phyloP scores from a whole-genome alignment of 2,797 vertebrate genomes.

The Tarsius wallacei region DNA sequence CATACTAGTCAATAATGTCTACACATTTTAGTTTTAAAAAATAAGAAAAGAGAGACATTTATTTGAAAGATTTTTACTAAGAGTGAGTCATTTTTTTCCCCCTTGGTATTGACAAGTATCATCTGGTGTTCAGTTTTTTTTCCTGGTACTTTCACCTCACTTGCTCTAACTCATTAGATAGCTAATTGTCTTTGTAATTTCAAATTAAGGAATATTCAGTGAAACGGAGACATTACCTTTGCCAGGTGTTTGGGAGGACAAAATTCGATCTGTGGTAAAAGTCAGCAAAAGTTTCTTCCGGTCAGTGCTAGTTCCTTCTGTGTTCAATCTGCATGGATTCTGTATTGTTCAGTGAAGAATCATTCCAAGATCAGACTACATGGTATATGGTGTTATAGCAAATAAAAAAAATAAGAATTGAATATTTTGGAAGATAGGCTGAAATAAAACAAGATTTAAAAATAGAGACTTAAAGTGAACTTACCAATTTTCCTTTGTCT shows the following conservation, averaged over 20 bases:
- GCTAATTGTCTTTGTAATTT: slow-evolving; percentile 84
- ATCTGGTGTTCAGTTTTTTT: slow-evolving; percentile 1
- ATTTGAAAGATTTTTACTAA: slow-evolving; percentile 33
- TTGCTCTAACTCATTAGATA: slow-evolving; percentile 81
- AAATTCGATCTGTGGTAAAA: slow-evolving; percentile 22
- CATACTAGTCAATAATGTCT: not conserved
- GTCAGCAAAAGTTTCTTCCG: not conserved
- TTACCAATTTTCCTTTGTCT: slow-evolving; percentile 71
- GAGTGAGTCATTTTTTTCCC: not conserved
- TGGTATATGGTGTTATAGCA: not conserved
- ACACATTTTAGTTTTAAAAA: slow-evolving; percentile 7
- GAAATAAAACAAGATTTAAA: slow-evolving; percentile 51
- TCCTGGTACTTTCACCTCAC: slow-evolving; percentile 44
- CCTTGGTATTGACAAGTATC: slow-evolving; percentile 45
- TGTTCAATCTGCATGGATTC: not conserved
- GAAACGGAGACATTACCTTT: slow-evolving; percentile 68
- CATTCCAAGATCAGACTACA: not conserved
- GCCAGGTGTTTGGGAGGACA: slow-evolving; percentile 71
- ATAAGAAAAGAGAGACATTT: not conserved
- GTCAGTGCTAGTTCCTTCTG: not conserved
- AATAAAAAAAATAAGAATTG: slow-evolving; percentile 68
- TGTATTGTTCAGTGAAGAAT: slow-evolving; percentile 34
- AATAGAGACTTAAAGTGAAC: slow-evolving; percentile 55
- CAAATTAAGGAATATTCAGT: slow-evolving; percentile 75
- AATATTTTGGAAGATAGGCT: not conserved